Percentiles rank a stretch among this genome's conserved stretches.
phyloP scores from a whole-genome alignment of 2,113 vertebrate genomes.

The Bubo bubo region DNA sequence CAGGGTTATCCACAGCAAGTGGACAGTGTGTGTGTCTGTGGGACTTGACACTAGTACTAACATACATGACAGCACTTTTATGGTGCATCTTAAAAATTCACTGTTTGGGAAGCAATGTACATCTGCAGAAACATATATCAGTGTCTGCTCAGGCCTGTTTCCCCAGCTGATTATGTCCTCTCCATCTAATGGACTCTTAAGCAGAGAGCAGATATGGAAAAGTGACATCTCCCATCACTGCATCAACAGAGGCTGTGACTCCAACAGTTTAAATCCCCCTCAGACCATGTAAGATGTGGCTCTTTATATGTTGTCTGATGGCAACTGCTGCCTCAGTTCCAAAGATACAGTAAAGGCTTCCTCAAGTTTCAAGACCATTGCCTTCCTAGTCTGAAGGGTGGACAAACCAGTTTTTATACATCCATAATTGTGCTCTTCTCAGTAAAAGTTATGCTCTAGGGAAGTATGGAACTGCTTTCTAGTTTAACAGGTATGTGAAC shows the following conservation, averaged over 20 bases:
- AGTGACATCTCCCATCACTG: background rate
- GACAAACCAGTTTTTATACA: accelerated
- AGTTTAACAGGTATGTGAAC: background rate
- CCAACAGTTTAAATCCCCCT: background rate
- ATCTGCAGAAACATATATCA: background rate
- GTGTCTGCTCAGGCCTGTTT: background rate
- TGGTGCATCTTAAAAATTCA: background rate
- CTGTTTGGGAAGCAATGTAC: background rate
- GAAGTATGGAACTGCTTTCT: background rate
- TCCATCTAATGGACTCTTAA: background rate
- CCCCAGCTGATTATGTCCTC: background rate
- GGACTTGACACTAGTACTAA: background rate
- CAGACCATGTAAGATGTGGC: background rate
- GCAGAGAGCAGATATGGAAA: background rate
- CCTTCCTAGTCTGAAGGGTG: background rate
- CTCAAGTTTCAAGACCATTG: background rate
- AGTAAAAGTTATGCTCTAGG: background rate
- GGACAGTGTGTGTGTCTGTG: background rate
- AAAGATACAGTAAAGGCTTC: background rate
- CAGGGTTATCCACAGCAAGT: background rate
- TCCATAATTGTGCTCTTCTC: background rate
- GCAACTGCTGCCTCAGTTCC: background rate
- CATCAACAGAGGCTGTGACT: background rate
- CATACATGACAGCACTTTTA: background rate
- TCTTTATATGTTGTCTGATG: background rate